Percentiles rank a stretch among this genome's conserved stretches.
Conservation (phyloP, 2,113 vertebrate genomes). For the Hoplias malabaricus region DNA sequence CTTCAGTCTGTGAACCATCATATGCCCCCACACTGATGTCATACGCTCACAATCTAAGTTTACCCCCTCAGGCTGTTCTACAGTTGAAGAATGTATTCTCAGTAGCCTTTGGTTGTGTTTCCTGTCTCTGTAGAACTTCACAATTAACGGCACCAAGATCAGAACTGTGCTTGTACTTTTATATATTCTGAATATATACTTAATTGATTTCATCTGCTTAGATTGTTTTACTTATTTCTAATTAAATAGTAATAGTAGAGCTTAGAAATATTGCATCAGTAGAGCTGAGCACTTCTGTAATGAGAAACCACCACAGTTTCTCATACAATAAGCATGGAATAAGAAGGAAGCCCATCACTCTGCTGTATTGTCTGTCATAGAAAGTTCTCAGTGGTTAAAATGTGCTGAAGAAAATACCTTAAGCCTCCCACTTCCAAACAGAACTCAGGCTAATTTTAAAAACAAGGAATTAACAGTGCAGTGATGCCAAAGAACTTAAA, state of each 20-base stretch:
- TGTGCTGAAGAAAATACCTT: background rate
- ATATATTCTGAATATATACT: no score
- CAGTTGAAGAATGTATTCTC: background rate
- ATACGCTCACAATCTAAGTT: background rate
- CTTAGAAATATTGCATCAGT: no score
- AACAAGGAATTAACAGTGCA: background rate
- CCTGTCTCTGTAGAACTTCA: no score
- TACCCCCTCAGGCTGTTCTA: background rate
- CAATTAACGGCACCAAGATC: no score
- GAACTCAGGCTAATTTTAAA: background rate
- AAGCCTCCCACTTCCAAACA: background rate
- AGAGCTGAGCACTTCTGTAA: background rate
- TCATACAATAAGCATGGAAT: background rate
- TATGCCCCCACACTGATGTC: background rate
- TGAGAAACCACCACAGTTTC: background rate
- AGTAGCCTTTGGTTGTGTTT: no score
- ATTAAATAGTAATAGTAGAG: no score
- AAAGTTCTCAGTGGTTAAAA: background rate
- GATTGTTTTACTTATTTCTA: no score
- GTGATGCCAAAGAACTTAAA: background rate
- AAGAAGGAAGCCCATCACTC: background rate
- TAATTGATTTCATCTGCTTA: no score
- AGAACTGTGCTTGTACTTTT: no score
- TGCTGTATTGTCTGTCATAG: background rate
- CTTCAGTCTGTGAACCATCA: background rate